These are phyloP conservation scores for Florisuga fusca DNA, from an alignment of 2,797 vertebrate species.

Conservation along the genomic window DNA sequence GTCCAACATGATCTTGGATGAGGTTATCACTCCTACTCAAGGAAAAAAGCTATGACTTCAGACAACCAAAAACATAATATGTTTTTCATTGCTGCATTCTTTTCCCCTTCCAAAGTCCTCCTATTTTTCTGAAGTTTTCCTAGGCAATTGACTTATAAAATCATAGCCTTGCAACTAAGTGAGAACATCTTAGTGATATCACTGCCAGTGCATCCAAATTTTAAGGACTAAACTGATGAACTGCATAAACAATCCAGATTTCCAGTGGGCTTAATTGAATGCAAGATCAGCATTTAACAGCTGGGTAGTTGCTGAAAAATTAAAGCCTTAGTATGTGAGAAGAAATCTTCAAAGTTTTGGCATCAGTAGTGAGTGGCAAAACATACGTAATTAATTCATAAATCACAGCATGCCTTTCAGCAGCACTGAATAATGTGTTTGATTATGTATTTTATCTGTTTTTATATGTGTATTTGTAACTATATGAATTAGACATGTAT, in stretches of 20 bases:
- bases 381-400: background rate
- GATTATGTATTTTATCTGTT: background rate
- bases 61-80: background rate
- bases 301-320: background rate
- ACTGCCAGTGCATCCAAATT: background rate
- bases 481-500: background rate
- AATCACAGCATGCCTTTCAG: conserved; percentile 9
- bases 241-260: background rate
- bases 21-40: background rate
- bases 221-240: background rate
- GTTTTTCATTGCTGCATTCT: background rate
- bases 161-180: background rate
- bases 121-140: background rate
- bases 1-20: background rate
- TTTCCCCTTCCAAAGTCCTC: background rate
- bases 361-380: background rate
- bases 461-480: background rate
- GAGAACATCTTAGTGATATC: background rate
- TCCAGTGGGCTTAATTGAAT: background rate
- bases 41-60: background rate
- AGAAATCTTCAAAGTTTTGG: background rate
- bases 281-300: background rate
- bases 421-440: background rate
- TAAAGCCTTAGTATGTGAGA: background rate
- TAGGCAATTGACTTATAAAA: background rate